Evolutionary conservation across 1,140 invertebrate genomes (phyloP).

Genomic region (Polypedilum pembai): DNA sequence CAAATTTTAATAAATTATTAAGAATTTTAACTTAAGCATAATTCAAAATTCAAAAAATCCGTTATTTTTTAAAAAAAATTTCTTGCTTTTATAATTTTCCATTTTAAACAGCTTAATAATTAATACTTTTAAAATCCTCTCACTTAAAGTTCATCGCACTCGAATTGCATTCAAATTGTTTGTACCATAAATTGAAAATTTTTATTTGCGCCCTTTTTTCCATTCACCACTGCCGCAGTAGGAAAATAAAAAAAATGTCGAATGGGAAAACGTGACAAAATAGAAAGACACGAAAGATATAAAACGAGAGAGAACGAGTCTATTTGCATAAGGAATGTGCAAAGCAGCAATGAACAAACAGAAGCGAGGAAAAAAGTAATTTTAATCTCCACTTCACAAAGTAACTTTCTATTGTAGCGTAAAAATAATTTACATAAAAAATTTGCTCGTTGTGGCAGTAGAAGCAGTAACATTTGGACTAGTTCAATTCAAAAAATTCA

Average conservation of each 20-base stretch:
- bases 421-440: background rate
- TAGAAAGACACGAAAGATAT: background rate
- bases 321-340: conserved; percentile 8
- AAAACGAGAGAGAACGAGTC: background rate
- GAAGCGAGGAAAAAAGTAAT: background rate
- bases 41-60: background rate
- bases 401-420: background rate
- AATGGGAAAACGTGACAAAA: background rate
- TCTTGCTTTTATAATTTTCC: background rate
- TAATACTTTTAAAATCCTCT: background rate
- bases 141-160: background rate
- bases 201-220: conserved; percentile 17
- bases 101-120: background rate
- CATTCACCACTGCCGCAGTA: background rate
- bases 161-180: background rate
- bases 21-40: no score
- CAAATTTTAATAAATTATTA: no score
- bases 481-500: background rate
- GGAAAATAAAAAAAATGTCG: background rate
- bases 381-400: background rate
- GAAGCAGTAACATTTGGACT: no score
- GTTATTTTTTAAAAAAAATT: background rate
- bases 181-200: background rate
- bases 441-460: background rate
- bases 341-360: background rate